Percentiles rank a stretch among this genome's conserved stretches.
phyloP scores from a whole-genome alignment of 2,797 vertebrate genomes.

The Pseudomugil gertrudae region DNA sequence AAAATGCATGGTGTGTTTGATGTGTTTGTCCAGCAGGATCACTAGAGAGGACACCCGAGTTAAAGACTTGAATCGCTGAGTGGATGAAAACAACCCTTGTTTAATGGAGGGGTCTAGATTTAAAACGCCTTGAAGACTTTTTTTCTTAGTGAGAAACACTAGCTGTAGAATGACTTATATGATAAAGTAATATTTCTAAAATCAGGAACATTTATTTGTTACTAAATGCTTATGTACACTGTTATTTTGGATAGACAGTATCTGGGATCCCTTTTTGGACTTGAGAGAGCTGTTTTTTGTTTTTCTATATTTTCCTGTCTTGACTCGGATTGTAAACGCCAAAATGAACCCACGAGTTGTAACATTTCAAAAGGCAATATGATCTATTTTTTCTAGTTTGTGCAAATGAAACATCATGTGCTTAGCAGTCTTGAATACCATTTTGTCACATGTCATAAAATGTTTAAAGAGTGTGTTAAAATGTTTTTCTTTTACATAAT shows the following conservation, averaged over 20 bases:
- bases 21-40: slow-evolving; percentile 84
- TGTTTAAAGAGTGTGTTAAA: slow-evolving; percentile 84
- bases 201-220: slow-evolving; percentile 94
- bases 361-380: slow-evolving; percentile 93
- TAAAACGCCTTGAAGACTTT: slow-evolving; percentile 96
- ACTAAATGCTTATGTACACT: slow-evolving; percentile 94
- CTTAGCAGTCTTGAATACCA: slow-evolving; percentile 96
- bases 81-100: slow-evolving; percentile 89
- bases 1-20: no score
- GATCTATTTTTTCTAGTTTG: slow-evolving; percentile 88
- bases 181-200: slow-evolving; percentile 94
- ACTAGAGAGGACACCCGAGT: slow-evolving; percentile 86
- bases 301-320: slow-evolving; percentile 80
- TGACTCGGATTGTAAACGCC: slow-evolving; percentile 82
- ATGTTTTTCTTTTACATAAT: slow-evolving; percentile 82
- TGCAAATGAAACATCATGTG: slow-evolving; percentile 88
- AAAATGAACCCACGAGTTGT: slow-evolving; percentile 87
- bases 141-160: slow-evolving; percentile 98
- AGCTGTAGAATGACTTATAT: slow-evolving; percentile 96
- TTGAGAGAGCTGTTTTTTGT: slow-evolving; percentile 74
- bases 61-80: slow-evolving; percentile 85
- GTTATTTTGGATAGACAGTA: slow-evolving; percentile 87
- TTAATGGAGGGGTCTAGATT: slow-evolving; percentile 93
- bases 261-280: slow-evolving; percentile 85
- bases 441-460: slow-evolving; percentile 76